These are phyloP conservation scores for Aythya baeri DNA, from an alignment of 2,113 vertebrate species.

Conservation along the genomic window DNA sequence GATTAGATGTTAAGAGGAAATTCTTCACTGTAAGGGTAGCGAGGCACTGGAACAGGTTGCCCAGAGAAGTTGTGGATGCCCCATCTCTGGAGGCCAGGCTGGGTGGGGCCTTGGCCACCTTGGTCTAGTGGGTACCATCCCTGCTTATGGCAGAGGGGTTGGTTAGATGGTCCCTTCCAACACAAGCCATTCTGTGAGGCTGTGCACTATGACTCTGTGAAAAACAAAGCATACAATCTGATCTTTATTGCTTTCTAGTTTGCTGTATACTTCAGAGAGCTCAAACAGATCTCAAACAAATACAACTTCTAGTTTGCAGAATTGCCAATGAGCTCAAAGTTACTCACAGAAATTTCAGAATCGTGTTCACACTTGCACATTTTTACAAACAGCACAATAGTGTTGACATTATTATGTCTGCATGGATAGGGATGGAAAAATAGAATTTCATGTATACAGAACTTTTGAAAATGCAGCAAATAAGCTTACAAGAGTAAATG, in stretches of 20 bases:
- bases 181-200: too few species aligned
- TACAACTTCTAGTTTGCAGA: background rate
- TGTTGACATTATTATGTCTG: slow-evolving; percentile 5
- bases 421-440: background rate
- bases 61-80: too few species aligned
- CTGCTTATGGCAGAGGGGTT: too few species aligned
- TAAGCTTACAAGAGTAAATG: background rate
- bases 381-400: slow-evolving; percentile 32
- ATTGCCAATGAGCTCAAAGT: background rate
- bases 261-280: background rate
- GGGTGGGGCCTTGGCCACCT: too few species aligned
- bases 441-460: slow-evolving; percentile 16
- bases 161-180: too few species aligned
- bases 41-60: too few species aligned
- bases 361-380: background rate
- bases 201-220: too few species aligned
- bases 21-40: too few species aligned
- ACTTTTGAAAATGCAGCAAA: slow-evolving; percentile 28
- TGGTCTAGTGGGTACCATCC: too few species aligned
- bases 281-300: background rate
- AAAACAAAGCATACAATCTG: background rate
- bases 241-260: background rate
- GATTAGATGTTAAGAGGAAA: too few species aligned
- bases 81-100: too few species aligned
- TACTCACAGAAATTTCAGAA: background rate